Conservation (phyloP, 1,140 invertebrate species). For the Saccostrea glomerata region DNA sequence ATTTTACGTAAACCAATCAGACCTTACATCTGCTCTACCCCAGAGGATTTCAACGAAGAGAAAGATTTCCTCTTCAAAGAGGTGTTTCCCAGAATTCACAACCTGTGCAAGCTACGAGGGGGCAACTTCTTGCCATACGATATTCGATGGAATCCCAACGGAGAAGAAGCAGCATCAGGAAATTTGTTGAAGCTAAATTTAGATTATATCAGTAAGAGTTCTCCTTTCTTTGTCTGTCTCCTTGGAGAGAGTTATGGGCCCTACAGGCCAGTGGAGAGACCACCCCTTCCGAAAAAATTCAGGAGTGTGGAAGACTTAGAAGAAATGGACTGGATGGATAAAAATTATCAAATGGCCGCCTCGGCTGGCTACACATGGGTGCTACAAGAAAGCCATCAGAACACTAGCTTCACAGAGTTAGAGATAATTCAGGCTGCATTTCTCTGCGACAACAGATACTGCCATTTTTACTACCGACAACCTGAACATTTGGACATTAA, state of each 20-base stretch:
- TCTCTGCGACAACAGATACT: slow-evolving; percentile 65
- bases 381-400: slow-evolving; percentile 69
- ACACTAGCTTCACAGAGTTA: slow-evolving; percentile 75
- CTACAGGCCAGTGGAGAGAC: slow-evolving; percentile 57
- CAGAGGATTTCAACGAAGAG: slow-evolving; percentile 73
- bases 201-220: slow-evolving; percentile 69
- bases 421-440: slow-evolving; percentile 76
- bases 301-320: slow-evolving; percentile 48
- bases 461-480: slow-evolving; percentile 76
- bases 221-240: slow-evolving; percentile 76
- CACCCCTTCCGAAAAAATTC: slow-evolving; percentile 59
- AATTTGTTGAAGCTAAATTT: slow-evolving; percentile 69
- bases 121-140: slow-evolving; percentile 71
- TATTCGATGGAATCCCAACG: slow-evolving; percentile 67
- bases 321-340: slow-evolving; percentile 70
- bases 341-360: slow-evolving; percentile 72
- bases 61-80: slow-evolving; percentile 66
- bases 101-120: slow-evolving; percentile 67
- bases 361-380: slow-evolving; percentile 74
- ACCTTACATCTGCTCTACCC: slow-evolving; percentile 75
- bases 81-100: slow-evolving; percentile 70
- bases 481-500: slow-evolving; percentile 74
- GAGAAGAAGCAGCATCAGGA: slow-evolving; percentile 64
- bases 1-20: slow-evolving; percentile 68
- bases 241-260: slow-evolving; percentile 77